Percentiles rank a stretch among this genome's conserved stretches.
Conservation (phyloP, 2,113 vertebrate species). For the Nyctereutes procyonoides region DNA sequence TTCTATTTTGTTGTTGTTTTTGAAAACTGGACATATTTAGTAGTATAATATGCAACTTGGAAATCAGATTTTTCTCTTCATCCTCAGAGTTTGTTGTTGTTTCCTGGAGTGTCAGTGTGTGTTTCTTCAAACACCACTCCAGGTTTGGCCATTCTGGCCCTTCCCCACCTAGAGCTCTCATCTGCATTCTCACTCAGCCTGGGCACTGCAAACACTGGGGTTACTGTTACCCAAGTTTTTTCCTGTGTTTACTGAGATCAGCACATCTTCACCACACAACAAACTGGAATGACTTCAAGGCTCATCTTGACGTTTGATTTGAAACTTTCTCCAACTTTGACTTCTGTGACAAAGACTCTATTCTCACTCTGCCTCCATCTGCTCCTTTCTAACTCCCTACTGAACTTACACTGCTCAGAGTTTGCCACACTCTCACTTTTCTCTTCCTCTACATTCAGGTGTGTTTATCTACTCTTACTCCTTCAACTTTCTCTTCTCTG, state of each 20-base stretch:
- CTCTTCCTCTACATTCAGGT: neutral
- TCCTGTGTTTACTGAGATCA: conserved; percentile 38
- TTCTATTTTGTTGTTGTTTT: conserved; percentile 7
- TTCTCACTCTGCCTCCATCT: neutral
- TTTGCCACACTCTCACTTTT: neutral
- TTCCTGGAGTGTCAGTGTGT: neutral
- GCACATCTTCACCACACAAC: neutral
- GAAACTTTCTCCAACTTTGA: neutral
- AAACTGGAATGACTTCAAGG: conserved; percentile 32
- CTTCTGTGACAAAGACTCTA: neutral
- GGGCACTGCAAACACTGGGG: neutral
- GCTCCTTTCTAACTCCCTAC: neutral
- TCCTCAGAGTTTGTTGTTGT: neutral
- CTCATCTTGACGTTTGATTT: conserved; percentile 30
- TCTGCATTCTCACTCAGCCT: neutral
- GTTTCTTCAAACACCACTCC: neutral
- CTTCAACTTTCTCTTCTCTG: neutral
- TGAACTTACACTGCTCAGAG: neutral
- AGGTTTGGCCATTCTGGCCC: neutral
- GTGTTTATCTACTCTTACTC: neutral
- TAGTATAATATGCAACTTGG: neutral
- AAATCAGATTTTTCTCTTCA: neutral
- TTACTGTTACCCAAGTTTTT: neutral
- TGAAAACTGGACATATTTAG: neutral
- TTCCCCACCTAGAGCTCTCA: neutral